These are phyloP conservation scores for Tenthredo distinguenda DNA, from an alignment of 2,888 invertebrate species.

Conservation along the genomic window DNA sequence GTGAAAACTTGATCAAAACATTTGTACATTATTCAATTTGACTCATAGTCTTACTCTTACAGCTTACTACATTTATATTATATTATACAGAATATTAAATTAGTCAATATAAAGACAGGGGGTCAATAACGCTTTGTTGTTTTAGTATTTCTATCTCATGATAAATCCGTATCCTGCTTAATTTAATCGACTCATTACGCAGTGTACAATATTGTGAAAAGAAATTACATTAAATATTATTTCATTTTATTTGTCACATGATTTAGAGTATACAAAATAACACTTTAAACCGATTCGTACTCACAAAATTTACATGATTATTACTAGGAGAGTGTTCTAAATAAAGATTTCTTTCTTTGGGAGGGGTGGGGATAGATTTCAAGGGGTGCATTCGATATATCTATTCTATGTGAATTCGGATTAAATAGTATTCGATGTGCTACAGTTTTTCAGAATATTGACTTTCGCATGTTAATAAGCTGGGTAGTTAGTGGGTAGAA, in stretches of 20 bases:
- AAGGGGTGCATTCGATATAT: conserved; percentile 11
- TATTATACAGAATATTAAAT: conserved; percentile 13
- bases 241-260: conserved; percentile 51
- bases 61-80: neutral
- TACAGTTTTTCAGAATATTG: neutral
- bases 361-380: neutral
- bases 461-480: conserved; percentile 5
- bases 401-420: conserved; percentile 33
- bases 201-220: neutral
- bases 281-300: conserved; percentile 40
- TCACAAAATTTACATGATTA: conserved; percentile 33
- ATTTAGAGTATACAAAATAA: conserved; percentile 53
- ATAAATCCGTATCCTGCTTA: neutral
- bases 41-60: conserved; percentile 31
- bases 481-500: neutral
- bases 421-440: neutral
- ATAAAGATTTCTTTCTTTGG: conserved; percentile 3
- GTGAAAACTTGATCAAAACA: conserved; percentile 1
- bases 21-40: conserved; percentile 37
- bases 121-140: neutral
- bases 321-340: neutral
- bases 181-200: neutral
- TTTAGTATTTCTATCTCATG: neutral
- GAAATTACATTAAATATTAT: conserved; percentile 45
- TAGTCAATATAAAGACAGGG: neutral